Conservation (phyloP, 1,140 invertebrate genomes). For the Delia radicum region DNA sequence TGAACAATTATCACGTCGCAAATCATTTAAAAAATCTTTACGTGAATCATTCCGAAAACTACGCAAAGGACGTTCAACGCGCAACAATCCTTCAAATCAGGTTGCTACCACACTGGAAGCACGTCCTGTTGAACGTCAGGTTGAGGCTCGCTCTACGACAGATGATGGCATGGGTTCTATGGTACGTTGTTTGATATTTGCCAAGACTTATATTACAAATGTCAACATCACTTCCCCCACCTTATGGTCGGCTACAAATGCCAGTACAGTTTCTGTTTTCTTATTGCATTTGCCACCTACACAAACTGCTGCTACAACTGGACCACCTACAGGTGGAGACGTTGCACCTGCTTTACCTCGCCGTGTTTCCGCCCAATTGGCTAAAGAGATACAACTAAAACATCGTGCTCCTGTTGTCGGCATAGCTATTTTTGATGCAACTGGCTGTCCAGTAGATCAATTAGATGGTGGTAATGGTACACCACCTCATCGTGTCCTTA, state of each 20-base stretch:
- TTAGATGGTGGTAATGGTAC: constrained; percentile 58
- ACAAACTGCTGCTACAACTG: constrained; percentile 44
- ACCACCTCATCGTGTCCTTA: constrained; percentile 81
- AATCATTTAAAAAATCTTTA: constrained; percentile 96
- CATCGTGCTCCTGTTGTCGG: constrained; percentile 93
- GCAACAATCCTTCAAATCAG: constrained; percentile 56
- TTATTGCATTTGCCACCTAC: constrained; percentile 49
- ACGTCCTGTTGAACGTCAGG: constrained; percentile 85
- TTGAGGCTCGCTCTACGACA: constrained; percentile 79
- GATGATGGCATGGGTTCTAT: constrained; percentile 92
- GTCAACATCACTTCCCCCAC: constrained; percentile 88
- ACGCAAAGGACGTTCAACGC: constrained; percentile 81
- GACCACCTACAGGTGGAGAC: constrained; percentile 40
- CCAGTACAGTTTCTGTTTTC: constrained; percentile 54
- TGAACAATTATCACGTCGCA: constrained; percentile 90
- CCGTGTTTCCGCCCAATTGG: constrained; percentile 68
- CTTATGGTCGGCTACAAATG: constrained; percentile 93
- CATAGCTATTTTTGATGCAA: constrained; percentile 85
- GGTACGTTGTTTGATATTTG: constrained; percentile 92
- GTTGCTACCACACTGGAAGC: constrained; percentile 61
- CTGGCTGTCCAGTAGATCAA: constrained; percentile 50
- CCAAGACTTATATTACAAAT: constrained; percentile 88
- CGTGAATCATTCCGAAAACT: constrained; percentile 92
- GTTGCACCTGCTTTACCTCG: constrained; percentile 33
- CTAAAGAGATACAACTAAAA: constrained; percentile 95